These are phyloP conservation scores for Ctenochaetus hawaiiensis DNA, from an alignment of 2,797 vertebrate genomes.

Conservation along the genomic window DNA sequence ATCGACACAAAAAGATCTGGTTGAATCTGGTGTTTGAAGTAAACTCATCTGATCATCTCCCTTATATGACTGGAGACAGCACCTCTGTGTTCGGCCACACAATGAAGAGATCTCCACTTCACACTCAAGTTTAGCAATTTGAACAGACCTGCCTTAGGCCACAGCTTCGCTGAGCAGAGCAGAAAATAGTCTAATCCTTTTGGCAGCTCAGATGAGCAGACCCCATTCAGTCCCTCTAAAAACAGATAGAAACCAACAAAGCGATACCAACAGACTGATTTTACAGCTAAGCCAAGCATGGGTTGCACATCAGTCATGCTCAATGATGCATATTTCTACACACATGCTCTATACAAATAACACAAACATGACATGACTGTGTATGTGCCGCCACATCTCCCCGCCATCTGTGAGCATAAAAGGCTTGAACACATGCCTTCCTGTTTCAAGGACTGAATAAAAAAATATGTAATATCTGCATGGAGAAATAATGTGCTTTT, in stretches of 20 bases:
- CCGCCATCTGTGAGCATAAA: conserved; percentile 18
- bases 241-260: conserved; percentile 66
- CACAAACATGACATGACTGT: conserved; percentile 28
- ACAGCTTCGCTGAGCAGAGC: conserved; percentile 73
- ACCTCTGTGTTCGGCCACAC: conserved; percentile 41
- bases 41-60: conserved; percentile 24
- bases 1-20: background rate
- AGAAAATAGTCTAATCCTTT: conserved; percentile 83
- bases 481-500: conserved; percentile 5
- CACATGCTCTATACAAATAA: conserved; percentile 21
- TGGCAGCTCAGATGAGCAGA: conserved; percentile 70
- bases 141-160: conserved; percentile 74
- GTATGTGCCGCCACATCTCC: conserved; percentile 14
- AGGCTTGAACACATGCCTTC: background rate
- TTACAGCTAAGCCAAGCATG: conserved; percentile 57
- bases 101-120: conserved; percentile 60
- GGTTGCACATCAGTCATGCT: conserved; percentile 59
- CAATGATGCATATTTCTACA: conserved; percentile 46
- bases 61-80: conserved; percentile 17
- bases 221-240: conserved; percentile 66
- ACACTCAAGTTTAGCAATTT: conserved; percentile 62
- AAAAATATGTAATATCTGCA: background rate
- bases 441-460: conserved; percentile 4
- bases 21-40: conserved; percentile 14
- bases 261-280: conserved; percentile 51